Base-by-base conservation (phyloP, 1,140 invertebrate species). In the Drosophila ironensis region DNA sequence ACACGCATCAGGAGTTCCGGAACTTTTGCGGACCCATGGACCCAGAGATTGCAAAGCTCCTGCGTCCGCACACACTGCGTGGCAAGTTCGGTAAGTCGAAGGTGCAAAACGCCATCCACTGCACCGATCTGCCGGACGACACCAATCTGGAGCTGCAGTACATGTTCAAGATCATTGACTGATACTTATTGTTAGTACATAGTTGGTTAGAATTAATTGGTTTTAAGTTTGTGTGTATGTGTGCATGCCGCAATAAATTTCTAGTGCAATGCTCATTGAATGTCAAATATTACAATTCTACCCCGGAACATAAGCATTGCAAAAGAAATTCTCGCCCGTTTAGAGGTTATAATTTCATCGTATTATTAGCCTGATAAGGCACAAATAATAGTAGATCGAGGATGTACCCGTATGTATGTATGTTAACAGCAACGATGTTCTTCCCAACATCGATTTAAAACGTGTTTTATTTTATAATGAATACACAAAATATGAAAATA, bases 81-180 rank as follows among this genome's bases (percentile, higher is more conserved):
- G 97, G 97, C 0, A 93, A 94, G 64, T 97, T 95, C 91, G 97
- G 97, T 0, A 93, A 92, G 38, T 94, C 94, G 24, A 96, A 95
- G 91, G 93, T 97, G 14, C 92, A 95, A 84, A 99, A 98, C 91
- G 97, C 95, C 5, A 91, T 98, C 4, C 97, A 98, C 89, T 98
- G 97, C 84, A 98, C 97, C 24, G 97, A 99, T 92, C 91, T 99
- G 45, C 92, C 93, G 0, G 96, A 97, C 84, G 97, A 98, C 91
- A 94, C 94, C 1, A 76, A 93, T 30, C 90, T 97, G 51, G 97
- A 98, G 92, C 93, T 95, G 38, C 94, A 95, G 90, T 96, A 95
- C 89, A 94, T 95, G 80, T 96, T 95, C 75, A 95, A 94, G 89
- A 95, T 95, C 75, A 87, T 95, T 37, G 91, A 92, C 72, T 91